These are phyloP conservation scores for Lordiphosa stackelbergi DNA, from an alignment of 1,140 invertebrate genomes.

Conservation along the genomic window DNA sequence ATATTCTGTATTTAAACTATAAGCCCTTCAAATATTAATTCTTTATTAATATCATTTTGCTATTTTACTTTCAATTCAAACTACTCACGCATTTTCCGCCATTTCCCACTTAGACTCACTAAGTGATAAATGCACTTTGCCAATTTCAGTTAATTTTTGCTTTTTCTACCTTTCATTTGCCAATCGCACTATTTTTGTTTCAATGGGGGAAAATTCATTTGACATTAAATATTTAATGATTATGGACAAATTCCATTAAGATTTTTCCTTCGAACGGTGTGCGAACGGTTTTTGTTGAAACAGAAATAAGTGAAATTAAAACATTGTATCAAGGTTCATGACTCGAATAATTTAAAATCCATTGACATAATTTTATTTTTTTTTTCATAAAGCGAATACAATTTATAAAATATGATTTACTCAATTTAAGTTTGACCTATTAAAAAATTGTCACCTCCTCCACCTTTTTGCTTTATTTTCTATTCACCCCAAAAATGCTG, in stretches of 20 bases:
- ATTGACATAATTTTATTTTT: no score
- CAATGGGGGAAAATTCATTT: background rate
- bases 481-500: background rate
- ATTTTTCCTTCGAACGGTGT: background rate
- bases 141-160: constrained; percentile 5
- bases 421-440: no score
- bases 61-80: no score
- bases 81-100: no score
- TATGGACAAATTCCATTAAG: constrained; percentile 16
- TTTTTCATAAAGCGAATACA: no score
- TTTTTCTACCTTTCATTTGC: background rate
- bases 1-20: background rate
- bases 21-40: background rate
- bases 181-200: background rate
- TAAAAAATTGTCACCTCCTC: no score
- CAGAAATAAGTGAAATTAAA: no score
- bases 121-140: constrained; percentile 4
- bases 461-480: constrained; percentile 2
- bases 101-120: background rate
- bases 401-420: no score
- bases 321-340: no score
- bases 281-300: background rate
- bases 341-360: no score
- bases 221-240: constrained; percentile 7
- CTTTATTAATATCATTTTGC: no score